phyloP scores from a whole-genome alignment of 2,113 vertebrate species.

The Uropsilus gracilis region DNA sequence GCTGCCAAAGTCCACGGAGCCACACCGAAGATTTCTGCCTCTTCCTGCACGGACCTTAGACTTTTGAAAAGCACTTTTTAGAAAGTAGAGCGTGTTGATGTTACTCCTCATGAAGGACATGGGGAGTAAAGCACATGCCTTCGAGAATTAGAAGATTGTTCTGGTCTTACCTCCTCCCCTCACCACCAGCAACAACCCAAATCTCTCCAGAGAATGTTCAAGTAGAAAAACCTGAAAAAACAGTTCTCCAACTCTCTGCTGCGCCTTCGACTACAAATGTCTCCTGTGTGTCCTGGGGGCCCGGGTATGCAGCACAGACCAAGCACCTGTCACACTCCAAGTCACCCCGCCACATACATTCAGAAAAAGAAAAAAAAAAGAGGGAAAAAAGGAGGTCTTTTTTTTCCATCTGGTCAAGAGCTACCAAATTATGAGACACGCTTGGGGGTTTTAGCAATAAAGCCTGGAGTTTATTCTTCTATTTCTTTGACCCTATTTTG shows the following conservation, averaged over 20 bases:
- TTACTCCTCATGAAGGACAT: neutral
- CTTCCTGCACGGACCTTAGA: neutral
- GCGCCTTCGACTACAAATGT: neutral
- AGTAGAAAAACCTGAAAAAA: constrained; percentile 39
- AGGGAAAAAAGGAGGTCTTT: neutral
- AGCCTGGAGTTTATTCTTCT: neutral
- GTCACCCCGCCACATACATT: neutral
- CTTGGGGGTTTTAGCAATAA: neutral
- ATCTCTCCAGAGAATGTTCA: constrained; percentile 10
- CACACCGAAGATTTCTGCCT: neutral
- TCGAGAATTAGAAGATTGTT: neutral
- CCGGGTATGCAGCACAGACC: neutral
- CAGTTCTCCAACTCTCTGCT: neutral
- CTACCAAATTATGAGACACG: neutral
- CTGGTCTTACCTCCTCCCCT: neutral
- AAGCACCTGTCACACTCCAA: constrained; percentile 53
- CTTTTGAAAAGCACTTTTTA: neutral
- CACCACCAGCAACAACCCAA: neutral
- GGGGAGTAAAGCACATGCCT: neutral
- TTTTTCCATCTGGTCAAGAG: neutral
- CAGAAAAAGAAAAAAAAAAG: neutral
- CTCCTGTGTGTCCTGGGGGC: neutral
- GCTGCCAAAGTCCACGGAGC: neutral
- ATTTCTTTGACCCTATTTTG: constrained; percentile 13
- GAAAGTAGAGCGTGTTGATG: neutral